Percentiles rank a stretch among this genome's conserved stretches.
phyloP scores from a whole-genome alignment of 2,797 vertebrate genomes.

The Scolopax bukidnonensis region DNA sequence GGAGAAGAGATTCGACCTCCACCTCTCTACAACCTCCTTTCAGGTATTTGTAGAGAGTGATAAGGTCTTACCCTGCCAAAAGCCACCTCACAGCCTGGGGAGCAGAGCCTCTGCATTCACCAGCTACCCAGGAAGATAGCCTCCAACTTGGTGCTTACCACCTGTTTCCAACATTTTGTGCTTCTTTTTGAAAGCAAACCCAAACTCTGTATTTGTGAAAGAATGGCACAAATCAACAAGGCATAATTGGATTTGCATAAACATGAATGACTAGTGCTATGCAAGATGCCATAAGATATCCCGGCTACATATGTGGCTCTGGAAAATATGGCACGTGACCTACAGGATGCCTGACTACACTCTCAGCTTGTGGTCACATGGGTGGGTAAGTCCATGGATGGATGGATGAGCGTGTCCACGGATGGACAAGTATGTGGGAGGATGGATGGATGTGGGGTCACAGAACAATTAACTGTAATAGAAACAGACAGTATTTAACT shows the following conservation, averaged over 20 bases:
- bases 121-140: accelerated
- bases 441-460: not conserved
- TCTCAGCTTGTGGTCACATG: not conserved
- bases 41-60: not conserved
- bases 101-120: not conserved
- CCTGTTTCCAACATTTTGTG: not conserved
- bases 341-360: not conserved
- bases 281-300: not conserved
- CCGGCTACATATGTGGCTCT: accelerated
- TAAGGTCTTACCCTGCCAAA: not conserved
- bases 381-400: not conserved
- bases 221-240: too few relatives aligned
- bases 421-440: not conserved
- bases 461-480: not conserved
- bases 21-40: not conserved
- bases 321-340: accelerated
- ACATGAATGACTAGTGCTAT: not conserved
- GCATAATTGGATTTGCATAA: not conserved
- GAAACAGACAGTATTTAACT: not conserved
- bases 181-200: too few relatives aligned
- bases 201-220: not conserved
- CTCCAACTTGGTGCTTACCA: not conserved
- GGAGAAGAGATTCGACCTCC: not conserved
- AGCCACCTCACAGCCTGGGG: accelerated
- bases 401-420: not conserved